Evolutionary conservation across 2,113 vertebrate genomes (phyloP).

Genomic region (Burhinus oedicnemus): DNA sequence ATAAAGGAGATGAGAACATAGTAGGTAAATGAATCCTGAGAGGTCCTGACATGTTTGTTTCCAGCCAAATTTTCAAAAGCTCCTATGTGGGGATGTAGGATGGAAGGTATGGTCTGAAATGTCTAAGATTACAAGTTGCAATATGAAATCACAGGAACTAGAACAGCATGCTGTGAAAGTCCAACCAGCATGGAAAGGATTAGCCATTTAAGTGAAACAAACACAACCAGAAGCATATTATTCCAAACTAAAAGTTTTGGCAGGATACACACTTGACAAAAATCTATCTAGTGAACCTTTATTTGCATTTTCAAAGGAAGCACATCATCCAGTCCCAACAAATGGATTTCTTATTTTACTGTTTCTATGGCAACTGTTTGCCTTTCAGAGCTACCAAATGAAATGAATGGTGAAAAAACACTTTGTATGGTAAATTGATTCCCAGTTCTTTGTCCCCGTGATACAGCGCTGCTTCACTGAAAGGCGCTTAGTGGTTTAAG

Average conservation of each 20-base stretch:
- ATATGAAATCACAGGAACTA: background rate
- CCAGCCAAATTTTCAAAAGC: background rate
- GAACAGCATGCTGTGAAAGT: background rate
- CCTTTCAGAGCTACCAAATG: slow-evolving; percentile 47
- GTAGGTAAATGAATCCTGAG: background rate
- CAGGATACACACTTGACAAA: background rate
- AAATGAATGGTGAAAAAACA: slow-evolving; percentile 56
- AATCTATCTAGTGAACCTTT: background rate
- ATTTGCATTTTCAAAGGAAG: slow-evolving; percentile 43
- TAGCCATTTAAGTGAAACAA: background rate
- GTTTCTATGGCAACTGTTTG: slow-evolving; percentile 78
- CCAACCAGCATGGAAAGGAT: background rate
- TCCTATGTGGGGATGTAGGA: background rate
- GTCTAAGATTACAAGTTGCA: background rate
- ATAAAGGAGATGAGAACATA: background rate
- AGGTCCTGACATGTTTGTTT: background rate
- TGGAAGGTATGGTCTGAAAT: background rate
- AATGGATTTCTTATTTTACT: slow-evolving; percentile 65
- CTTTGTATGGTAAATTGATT: slow-evolving; percentile 52
- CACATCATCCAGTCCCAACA: background rate
- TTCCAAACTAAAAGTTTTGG: background rate
- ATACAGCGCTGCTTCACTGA: background rate
- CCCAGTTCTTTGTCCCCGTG: background rate
- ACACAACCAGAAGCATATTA: background rate
- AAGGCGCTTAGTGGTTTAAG: background rate